A percentile compares a stretch with the other conserved stretches of the same genome.
These are phyloP conservation scores for Drosophila infuscata DNA, from an alignment of 2,888 invertebrate genomes.

Conservation along the genomic window DNA sequence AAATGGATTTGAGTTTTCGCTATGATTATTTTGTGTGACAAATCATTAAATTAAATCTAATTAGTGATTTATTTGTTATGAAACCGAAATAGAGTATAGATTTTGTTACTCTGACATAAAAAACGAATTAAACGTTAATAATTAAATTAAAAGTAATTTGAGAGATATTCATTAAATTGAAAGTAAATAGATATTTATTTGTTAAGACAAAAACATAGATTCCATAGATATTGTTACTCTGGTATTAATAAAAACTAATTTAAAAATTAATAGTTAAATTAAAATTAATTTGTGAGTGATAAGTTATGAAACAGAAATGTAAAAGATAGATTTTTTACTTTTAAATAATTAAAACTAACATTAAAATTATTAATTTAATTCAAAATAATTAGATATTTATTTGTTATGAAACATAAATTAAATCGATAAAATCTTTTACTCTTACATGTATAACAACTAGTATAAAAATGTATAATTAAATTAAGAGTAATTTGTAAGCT, in stretches of 20 bases:
- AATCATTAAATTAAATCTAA: not conserved
- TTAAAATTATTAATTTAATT: not conserved
- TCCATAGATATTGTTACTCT: too few species aligned
- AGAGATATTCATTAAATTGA: not conserved
- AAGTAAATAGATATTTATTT: not conserved
- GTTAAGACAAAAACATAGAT: not conserved
- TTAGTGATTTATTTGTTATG: not conserved
- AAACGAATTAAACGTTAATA: not conserved
- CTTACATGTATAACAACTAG: not conserved
- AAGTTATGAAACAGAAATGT: not conserved
- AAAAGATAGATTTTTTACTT: rapidly evolving
- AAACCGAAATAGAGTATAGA: not conserved
- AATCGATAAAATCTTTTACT: not conserved
- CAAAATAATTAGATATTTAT: too few species aligned
- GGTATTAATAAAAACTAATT: too few species aligned
- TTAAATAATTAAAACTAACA: not conserved
- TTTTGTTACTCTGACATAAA: not conserved
- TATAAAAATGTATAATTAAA: not conserved
- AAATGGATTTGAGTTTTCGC: not conserved
- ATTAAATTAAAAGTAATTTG: not conserved
- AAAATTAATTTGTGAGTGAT: not conserved
- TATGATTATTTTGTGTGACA: not conserved
- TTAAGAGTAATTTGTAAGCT: not conserved
- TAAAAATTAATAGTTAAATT: too few species aligned
- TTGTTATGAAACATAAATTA: too few species aligned